Evolutionary conservation across 1,140 invertebrate species (phyloP).

Genomic region (Nilaparvata lugens): DNA sequence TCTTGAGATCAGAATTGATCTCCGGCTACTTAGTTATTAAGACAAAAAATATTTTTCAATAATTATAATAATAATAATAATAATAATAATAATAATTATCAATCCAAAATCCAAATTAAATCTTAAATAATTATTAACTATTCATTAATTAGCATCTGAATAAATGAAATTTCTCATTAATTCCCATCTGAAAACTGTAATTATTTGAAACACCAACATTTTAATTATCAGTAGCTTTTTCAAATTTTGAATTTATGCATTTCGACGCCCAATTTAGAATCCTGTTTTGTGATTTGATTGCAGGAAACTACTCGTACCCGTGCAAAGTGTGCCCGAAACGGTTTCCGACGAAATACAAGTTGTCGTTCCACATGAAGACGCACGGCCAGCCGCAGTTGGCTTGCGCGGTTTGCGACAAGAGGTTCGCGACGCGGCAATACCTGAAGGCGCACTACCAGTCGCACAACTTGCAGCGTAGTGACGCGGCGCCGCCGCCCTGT

Average conservation of each 20-base stretch:
- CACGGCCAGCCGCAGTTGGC: conserved; percentile 14
- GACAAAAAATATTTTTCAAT: too few species aligned
- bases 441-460: conserved; percentile 15
- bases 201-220: neutral
- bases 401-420: conserved; percentile 16
- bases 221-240: too few species aligned
- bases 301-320: conserved; percentile 16
- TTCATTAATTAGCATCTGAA: too few species aligned
- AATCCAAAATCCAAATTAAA: neutral
- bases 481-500: conserved; percentile 10
- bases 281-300: too few species aligned
- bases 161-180: too few species aligned
- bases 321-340: conserved; percentile 17
- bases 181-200: too few species aligned
- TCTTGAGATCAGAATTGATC: too few species aligned
- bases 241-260: too few species aligned
- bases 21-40: too few species aligned
- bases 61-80: neutral
- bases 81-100: neutral
- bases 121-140: neutral
- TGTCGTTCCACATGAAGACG: conserved; percentile 18
- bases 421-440: conserved; percentile 18
- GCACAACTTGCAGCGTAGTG: conserved; percentile 2
- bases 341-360: conserved; percentile 19
- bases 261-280: too few species aligned